Evolutionary conservation across 2,797 vertebrate species (phyloP), one percentile per base, ranked within the genome.

Genomic region (Acrossocheilus fasciatus): DNA sequence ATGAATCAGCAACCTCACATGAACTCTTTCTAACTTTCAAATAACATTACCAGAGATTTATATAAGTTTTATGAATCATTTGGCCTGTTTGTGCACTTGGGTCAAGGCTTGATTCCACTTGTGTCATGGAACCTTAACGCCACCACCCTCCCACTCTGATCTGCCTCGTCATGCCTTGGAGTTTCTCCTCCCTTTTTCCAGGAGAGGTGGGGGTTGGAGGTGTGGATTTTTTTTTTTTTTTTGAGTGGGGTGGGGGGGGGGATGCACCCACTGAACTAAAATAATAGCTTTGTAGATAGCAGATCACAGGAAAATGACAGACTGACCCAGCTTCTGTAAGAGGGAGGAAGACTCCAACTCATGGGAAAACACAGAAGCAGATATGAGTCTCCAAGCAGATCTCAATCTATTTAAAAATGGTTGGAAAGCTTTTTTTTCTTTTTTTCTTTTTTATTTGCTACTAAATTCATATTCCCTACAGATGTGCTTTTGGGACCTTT

Each of bases 221-320:
- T 50, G 82, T 26, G 15, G 15, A 17, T 36, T 26, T 26, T 26
- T 26, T 26, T 26, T 26, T 26, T 26, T 26, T 26, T 26, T 26
- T 26, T 26, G 1, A 1, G 26, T 26, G 54, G 43, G 82, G 79
- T 39, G 70, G 30, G n/a, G 50, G 66, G 57, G 76, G 6, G 18
- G 62, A 64, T 77, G 78, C 50, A 47, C 36, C 78, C 74, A 76
- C 85, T 90, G 72, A 54, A 79, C 81, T 89, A 26, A 90, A 91
- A 89, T 89, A 87, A 88, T 84, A 75, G 57, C 86, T 89, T 79
- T 91, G 84, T 66, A 90, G 86, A 91, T 88, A 89, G 66, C 47
- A 83, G 82, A 89, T 87, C 81, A 87, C 39, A 86, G 70, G 88
- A 74, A 68, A n/a, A 70, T 72, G 75, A 34, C 45, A 62, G 73